Conservation (phyloP, 2,888 invertebrate genomes). For the Volucella zonaria region DNA sequence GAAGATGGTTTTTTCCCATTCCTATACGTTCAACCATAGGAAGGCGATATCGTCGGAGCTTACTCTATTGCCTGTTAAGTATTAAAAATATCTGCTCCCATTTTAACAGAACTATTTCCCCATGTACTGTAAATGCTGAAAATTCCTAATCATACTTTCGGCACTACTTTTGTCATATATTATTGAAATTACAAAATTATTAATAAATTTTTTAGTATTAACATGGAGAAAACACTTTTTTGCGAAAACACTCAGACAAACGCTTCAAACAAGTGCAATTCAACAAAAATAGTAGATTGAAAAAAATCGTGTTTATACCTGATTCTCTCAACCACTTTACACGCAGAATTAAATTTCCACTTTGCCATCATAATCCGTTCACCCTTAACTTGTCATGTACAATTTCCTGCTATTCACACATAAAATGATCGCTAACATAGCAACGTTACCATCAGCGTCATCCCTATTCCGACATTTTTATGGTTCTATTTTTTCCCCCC, state of each 20-base stretch:
- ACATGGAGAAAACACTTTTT: no score
- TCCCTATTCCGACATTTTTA: slow-evolving; percentile 17
- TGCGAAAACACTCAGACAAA: not conserved
- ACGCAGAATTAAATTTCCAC: slow-evolving; percentile 70
- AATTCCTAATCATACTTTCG: no score
- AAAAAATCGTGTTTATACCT: slow-evolving; percentile 18
- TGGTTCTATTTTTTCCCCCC: slow-evolving; percentile 10
- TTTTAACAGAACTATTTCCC: no score
- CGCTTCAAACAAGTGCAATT: not conserved
- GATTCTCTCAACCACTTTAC: slow-evolving; percentile 59
- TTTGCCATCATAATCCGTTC: slow-evolving; percentile 66
- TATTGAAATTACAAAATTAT: no score
- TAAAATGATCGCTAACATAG: slow-evolving; percentile 59
- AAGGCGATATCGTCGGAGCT: no score
- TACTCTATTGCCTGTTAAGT: no score
- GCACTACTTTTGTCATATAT: no score
- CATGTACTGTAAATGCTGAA: no score
- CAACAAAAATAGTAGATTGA: not conserved
- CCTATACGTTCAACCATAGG: no score
- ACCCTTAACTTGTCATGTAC: slow-evolving; percentile 70
- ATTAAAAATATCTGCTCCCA: no score
- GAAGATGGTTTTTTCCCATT: no score
- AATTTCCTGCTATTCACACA: slow-evolving; percentile 64
- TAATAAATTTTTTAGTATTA: no score
- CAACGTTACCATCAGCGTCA: slow-evolving; percentile 20